phyloP scores from a whole-genome alignment of 2,113 vertebrate genomes.

The Microcebus murinus region DNA sequence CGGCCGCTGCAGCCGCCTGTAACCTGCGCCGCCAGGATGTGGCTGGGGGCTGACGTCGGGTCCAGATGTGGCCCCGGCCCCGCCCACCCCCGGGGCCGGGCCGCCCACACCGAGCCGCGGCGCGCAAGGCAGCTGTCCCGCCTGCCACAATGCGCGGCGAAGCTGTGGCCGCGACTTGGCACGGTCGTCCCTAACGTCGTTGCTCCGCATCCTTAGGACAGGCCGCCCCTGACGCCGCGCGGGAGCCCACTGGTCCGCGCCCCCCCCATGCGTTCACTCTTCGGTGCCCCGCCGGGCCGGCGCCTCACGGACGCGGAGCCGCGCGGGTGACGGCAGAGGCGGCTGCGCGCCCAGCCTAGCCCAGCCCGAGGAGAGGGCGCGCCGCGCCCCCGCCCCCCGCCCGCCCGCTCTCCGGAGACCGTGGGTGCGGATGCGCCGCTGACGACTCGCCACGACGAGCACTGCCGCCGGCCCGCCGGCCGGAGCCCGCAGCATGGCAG shows the following conservation, averaged over 20 bases:
- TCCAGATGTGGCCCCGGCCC: constrained; percentile 86
- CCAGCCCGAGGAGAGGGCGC: constrained; percentile 69
- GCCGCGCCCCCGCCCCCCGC: constrained; percentile 69
- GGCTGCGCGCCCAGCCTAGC: constrained; percentile 74
- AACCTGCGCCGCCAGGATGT: constrained; percentile 83
- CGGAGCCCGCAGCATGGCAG: constrained; percentile 86
- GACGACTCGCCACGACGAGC: constrained; percentile 64
- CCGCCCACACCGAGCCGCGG: constrained; percentile 79
- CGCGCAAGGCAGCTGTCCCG: constrained; percentile 70
- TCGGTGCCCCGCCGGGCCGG: constrained; percentile 76
- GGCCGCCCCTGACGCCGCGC: constrained; percentile 48
- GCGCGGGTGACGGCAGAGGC: constrained; percentile 76
- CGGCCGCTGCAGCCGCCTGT: constrained; percentile 65
- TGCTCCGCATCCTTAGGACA: constrained; percentile 30
- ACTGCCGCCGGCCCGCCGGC: constrained; percentile 47
- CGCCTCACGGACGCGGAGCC: constrained; percentile 76
- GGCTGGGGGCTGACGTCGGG: constrained; percentile 85
- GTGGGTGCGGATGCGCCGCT: constrained; percentile 75
- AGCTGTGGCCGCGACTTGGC: constrained; percentile 61
- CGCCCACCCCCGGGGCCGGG: constrained; percentile 82
- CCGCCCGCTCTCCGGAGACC: constrained; percentile 68
- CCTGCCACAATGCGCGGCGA: constrained; percentile 81
- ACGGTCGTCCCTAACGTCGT: neutral
- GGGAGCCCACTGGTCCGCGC: constrained; percentile 45
- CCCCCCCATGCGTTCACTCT: constrained; percentile 67